A percentile compares a stretch with the other conserved stretches of the same genome.
Conservation (phyloP, 2,797 vertebrate species). For the Rallus crepitans region DNA sequence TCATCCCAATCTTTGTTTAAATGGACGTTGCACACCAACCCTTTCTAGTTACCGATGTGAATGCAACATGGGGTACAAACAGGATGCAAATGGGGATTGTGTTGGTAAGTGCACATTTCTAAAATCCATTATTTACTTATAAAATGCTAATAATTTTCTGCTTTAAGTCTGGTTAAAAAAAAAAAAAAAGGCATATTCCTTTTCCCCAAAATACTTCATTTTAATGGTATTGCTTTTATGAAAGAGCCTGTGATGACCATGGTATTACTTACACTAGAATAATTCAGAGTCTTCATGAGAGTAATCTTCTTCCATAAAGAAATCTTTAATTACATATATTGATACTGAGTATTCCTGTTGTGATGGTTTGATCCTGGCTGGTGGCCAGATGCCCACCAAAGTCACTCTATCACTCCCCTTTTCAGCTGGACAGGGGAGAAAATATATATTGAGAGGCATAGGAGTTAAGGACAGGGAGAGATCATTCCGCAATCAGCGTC, state of each 20-base stretch:
- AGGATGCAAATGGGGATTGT: constrained; percentile 79
- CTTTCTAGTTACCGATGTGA: constrained; percentile 80
- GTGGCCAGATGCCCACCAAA: too few species aligned
- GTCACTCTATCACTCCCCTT: too few species aligned
- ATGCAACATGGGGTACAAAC: constrained; percentile 80
- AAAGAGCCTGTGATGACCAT: background rate
- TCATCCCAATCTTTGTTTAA: constrained; percentile 79
- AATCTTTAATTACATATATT: background rate
- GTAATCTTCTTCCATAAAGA: background rate
- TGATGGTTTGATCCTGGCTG: too few species aligned
- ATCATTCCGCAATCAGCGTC: too few species aligned
- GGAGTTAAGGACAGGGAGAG: too few species aligned
- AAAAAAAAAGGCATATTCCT: background rate
- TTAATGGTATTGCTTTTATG: background rate
- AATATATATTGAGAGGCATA: too few species aligned
- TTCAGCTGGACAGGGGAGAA: too few species aligned
- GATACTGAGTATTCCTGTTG: background rate
- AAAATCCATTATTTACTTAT: background rate
- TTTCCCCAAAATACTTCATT: background rate
- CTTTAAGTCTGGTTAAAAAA: background rate
- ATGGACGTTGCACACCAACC: constrained; percentile 80
- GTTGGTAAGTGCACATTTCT: constrained; percentile 68
- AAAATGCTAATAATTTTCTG: background rate
- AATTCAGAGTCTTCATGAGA: background rate
- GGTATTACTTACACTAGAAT: background rate